Percentiles rank a stretch among this genome's conserved stretches.
Conservation (phyloP, 2,797 vertebrate genomes). For the Myripristis jacobus region DNA sequence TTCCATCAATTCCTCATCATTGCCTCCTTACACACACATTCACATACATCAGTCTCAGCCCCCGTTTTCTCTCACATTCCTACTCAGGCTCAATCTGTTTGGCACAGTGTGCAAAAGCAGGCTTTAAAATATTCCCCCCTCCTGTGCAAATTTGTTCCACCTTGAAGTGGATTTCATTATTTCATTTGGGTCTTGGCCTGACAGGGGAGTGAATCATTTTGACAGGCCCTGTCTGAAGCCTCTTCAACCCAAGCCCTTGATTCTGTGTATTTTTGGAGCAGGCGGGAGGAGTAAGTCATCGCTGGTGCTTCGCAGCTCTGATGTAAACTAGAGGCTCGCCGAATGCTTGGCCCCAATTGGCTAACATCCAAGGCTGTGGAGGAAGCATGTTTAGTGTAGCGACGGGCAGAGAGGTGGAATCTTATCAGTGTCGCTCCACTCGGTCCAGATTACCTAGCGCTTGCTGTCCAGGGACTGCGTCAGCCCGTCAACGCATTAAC, state of each 20-base stretch:
- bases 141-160: slow-evolving; percentile 86
- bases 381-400: slow-evolving; percentile 71
- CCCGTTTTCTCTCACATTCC: slow-evolving; percentile 61
- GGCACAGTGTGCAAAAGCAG: slow-evolving; percentile 77
- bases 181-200: slow-evolving; percentile 84
- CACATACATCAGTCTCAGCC: slow-evolving; percentile 61
- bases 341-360: slow-evolving; percentile 75
- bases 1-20: slow-evolving; percentile 72
- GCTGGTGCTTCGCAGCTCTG: slow-evolving; percentile 75
- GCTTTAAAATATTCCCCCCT: slow-evolving; percentile 83
- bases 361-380: slow-evolving; percentile 76
- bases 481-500: slow-evolving; percentile 70
- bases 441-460: slow-evolving; percentile 73
- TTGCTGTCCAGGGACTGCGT: slow-evolving; percentile 64
- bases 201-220: slow-evolving; percentile 89
- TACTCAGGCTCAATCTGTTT: slow-evolving; percentile 78
- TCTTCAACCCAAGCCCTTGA: slow-evolving; percentile 83
- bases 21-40: slow-evolving; percentile 60
- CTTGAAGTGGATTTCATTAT: slow-evolving; percentile 89
- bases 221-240: slow-evolving; percentile 85
- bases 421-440: slow-evolving; percentile 78
- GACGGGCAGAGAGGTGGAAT: slow-evolving; percentile 70
- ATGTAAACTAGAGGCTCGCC: slow-evolving; percentile 77
- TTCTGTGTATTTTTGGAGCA: slow-evolving; percentile 84
- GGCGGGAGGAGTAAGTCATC: slow-evolving; percentile 80